A percentile compares a stretch with the other conserved stretches of the same genome.
phyloP scores from a whole-genome alignment of 2,797 vertebrate genomes.

The Neostethus bicornis region DNA sequence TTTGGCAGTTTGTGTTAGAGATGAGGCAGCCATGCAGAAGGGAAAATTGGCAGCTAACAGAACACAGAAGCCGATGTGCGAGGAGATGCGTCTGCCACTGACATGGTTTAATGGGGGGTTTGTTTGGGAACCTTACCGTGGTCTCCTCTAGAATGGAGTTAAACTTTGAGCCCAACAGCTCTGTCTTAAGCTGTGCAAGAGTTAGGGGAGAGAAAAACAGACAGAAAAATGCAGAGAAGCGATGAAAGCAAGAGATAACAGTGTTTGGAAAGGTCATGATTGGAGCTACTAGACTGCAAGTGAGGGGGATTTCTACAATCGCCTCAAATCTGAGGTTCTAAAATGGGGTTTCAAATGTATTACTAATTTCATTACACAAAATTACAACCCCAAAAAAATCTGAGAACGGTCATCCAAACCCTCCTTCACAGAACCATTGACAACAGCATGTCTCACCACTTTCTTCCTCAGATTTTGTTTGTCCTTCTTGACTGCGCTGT shows the following conservation, averaged over 20 bases:
- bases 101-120: conserved; percentile 64
- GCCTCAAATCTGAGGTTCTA: conserved; percentile 52
- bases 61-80: conserved; percentile 69
- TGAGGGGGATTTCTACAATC: conserved; percentile 47
- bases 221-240: conserved; percentile 84
- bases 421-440: conserved; percentile 62
- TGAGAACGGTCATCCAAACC: conserved; percentile 66
- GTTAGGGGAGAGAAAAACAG: conserved; percentile 84
- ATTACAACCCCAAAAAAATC: conserved; percentile 54
- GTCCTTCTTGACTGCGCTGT: conserved; percentile 90
- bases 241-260: conserved; percentile 83
- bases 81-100: conserved; percentile 63
- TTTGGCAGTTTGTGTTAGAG: conserved; percentile 56
- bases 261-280: conserved; percentile 71
- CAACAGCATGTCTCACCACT: conserved; percentile 85
- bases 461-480: conserved; percentile 89
- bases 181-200: conserved; percentile 87
- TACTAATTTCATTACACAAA: conserved; percentile 45
- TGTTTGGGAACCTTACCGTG: conserved; percentile 83
- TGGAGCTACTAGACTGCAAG: conserved; percentile 54
- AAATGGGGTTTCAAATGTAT: conserved; percentile 46
- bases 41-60: conserved; percentile 49
- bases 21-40: conserved; percentile 65
- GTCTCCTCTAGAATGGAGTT: conserved; percentile 89
- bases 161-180: conserved; percentile 90